Conservation (phyloP, 2,888 invertebrate genomes). For the Drosophila testacea region DNA sequence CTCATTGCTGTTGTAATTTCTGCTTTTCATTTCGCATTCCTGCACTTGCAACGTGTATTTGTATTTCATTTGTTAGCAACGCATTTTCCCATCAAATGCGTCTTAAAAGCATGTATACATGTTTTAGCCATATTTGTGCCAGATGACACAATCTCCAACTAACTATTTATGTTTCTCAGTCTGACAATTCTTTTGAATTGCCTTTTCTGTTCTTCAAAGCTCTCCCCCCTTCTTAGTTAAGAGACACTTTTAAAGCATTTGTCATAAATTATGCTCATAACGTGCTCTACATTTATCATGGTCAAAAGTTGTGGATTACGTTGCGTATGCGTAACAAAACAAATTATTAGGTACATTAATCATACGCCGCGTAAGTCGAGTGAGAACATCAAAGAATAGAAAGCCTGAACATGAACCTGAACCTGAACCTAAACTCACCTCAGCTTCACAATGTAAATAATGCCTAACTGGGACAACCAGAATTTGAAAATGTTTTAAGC, state of each 20-base stretch:
- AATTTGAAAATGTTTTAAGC: constrained; percentile 7
- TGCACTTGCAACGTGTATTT: constrained; percentile 52
- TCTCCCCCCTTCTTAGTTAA: background rate
- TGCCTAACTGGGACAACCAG: constrained; percentile 1
- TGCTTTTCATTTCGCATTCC: background rate
- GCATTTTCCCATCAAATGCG: constrained; percentile 8
- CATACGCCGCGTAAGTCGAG: constrained; percentile 50
- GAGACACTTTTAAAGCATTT: background rate
- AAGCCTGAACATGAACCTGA: background rate
- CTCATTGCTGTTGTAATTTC: background rate
- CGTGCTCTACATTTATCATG: constrained; percentile 56
- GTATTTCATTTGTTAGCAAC: constrained; percentile 57
- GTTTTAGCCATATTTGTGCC: constrained; percentile 16
- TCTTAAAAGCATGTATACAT: background rate
- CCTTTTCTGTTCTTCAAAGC: background rate
- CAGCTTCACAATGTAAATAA: constrained; percentile 15
- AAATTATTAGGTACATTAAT: constrained; percentile 65
- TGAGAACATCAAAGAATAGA: constrained; percentile 35
- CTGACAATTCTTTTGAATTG: background rate
- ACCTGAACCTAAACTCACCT: background rate
- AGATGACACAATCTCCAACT: constrained; percentile 3
- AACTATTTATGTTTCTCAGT: background rate
- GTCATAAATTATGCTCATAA: constrained; percentile 17
- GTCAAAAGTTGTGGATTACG: constrained; percentile 12
- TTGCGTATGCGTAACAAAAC: constrained; percentile 57